These are phyloP conservation scores for Cassiopea andromeda DNA, from an alignment of 30 jellyfish, hydroid and myxozoan genomes.

Conservation along the genomic window DNA sequence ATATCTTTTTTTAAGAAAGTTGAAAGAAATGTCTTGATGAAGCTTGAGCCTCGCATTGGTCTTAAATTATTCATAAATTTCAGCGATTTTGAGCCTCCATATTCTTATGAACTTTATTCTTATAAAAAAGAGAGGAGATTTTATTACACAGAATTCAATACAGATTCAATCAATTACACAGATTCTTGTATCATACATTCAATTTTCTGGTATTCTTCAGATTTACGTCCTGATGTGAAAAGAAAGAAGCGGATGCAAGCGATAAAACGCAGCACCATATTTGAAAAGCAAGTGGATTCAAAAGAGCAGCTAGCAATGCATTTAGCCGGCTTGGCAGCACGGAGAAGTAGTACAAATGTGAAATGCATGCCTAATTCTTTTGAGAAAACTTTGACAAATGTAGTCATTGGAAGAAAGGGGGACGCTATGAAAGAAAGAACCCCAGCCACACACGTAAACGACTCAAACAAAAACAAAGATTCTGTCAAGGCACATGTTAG, in stretches of 20 bases:
- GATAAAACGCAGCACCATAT: conserved; percentile 66
- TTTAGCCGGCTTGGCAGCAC: conserved; percentile 54
- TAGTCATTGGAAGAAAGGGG: conserved; percentile 1
- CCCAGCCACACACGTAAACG: not conserved
- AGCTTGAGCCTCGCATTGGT: too few relatives aligned
- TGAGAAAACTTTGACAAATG: not conserved
- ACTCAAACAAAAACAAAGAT: not conserved
- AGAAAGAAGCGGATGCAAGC: conserved; percentile 43
- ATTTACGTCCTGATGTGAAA: conserved; percentile 72
- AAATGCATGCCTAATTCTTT: not conserved
- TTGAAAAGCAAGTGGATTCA: conserved; percentile 15
- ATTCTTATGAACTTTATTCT: too few relatives aligned
- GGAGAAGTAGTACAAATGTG: not conserved
- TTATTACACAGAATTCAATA: too few relatives aligned
- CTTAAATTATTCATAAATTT: too few relatives aligned
- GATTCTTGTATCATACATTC: not conserved
- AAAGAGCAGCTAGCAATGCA: conserved; percentile 50
- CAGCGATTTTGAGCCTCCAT: too few relatives aligned
- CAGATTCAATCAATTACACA: too few relatives aligned
- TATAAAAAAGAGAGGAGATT: too few relatives aligned
- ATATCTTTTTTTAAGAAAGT: too few relatives aligned
- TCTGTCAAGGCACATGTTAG: not conserved
- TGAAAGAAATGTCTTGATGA: too few relatives aligned
- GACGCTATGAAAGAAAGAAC: not conserved
- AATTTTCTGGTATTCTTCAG: not conserved